Percentiles rank a stretch among this genome's conserved stretches.
Conservation (phyloP, 2,113 vertebrate genomes). For the Thunnus maccoyii region DNA sequence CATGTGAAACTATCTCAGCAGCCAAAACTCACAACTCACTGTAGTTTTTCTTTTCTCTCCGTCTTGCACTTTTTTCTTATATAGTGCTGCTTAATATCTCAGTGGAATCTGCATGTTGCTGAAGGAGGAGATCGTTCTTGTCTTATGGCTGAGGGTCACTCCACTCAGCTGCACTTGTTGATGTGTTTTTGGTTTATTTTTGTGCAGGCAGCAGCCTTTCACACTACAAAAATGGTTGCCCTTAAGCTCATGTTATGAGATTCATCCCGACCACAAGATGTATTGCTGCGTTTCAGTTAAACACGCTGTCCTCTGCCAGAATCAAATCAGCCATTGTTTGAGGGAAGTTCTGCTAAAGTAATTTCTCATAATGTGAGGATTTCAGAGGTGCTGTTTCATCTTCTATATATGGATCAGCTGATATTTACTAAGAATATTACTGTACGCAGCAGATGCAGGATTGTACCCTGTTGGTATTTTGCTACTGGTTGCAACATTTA, state of each 20-base stretch:
- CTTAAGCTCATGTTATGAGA: constrained; percentile 52
- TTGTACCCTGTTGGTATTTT: not conserved
- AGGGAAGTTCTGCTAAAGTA: not conserved
- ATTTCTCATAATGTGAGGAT: not conserved
- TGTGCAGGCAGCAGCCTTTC: constrained; percentile 31
- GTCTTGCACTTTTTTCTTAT: not conserved
- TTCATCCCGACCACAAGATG: constrained; percentile 46
- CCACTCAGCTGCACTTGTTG: constrained; percentile 30
- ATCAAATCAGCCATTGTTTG: constrained; percentile 11
- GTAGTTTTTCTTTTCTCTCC: not conserved
- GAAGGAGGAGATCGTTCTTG: not conserved
- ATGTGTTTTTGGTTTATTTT: constrained; percentile 47
- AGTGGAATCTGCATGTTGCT: constrained; percentile 22
- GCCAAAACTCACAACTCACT: not conserved
- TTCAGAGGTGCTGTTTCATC: not conserved
- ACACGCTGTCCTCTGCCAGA: constrained; percentile 6
- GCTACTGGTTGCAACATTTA: not conserved
- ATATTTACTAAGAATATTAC: not conserved
- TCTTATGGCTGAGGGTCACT: constrained; percentile 40
- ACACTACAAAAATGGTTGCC: constrained; percentile 39
- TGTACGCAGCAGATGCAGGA: not conserved
- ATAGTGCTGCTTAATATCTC: not conserved
- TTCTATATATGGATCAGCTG: not conserved
- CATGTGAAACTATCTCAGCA: no score
- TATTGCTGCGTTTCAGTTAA: constrained; percentile 6